A percentile compares a stretch with the other conserved stretches of the same genome.
These are phyloP conservation scores for Rhinolophus ferrumequinum DNA, from an alignment of 2,113 vertebrate species.

Conservation along the genomic window DNA sequence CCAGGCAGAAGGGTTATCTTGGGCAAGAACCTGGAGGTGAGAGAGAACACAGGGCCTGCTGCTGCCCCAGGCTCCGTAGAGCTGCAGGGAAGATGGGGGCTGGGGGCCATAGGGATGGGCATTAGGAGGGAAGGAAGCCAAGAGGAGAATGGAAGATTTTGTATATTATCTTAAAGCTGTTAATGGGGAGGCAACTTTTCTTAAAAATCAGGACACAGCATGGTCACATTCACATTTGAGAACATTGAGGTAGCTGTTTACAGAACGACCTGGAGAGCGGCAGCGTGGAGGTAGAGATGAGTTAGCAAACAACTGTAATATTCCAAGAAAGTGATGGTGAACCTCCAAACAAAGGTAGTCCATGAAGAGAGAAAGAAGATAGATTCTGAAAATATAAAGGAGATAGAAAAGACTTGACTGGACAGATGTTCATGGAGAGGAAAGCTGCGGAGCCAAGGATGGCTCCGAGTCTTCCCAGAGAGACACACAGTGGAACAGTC, in stretches of 20 bases:
- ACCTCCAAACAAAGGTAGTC: not conserved
- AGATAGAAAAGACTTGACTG: not conserved
- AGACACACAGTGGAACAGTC: not conserved
- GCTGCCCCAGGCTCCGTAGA: no score
- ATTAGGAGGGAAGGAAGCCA: not conserved
- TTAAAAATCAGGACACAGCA: not conserved
- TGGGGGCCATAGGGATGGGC: fast-evolving
- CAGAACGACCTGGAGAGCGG: not conserved
- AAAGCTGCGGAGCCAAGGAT: not conserved
- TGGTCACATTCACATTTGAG: not conserved
- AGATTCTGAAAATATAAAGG: not conserved
- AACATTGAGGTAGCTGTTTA: not conserved
- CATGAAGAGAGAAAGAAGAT: not conserved
- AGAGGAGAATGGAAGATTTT: not conserved
- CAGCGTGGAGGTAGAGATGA: not conserved
- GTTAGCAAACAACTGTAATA: not conserved
- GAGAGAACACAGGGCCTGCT: not conserved
- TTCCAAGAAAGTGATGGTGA: not conserved
- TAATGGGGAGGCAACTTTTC: not conserved
- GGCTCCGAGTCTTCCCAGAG: not conserved
- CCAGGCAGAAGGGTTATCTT: not conserved
- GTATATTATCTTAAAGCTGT: not conserved
- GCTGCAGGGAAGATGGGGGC: not conserved
- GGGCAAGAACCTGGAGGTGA: not conserved
- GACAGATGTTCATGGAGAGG: not conserved